Percentiles rank a stretch among this genome's conserved stretches.
Evolutionary conservation across 2,888 invertebrate species (phyloP).

Genomic region (Agonopterix alstromeriana): DNA sequence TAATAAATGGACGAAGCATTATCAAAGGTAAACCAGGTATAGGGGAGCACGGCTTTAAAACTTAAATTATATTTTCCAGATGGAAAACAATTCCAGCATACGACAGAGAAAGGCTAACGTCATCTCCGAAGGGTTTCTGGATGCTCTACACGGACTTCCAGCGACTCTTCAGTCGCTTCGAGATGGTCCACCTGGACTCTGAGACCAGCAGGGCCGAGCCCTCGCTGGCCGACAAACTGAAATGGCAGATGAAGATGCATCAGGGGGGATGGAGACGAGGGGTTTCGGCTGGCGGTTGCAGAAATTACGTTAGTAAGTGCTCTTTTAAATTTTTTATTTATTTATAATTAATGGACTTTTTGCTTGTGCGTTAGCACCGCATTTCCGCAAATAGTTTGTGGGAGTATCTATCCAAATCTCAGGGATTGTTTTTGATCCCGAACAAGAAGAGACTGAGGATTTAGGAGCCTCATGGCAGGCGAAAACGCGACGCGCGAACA

Average conservation of each 20-base stretch:
- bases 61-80: constrained; percentile 19
- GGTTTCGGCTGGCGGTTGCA: constrained; percentile 92
- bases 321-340: too few relatives aligned
- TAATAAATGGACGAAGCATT: too few relatives aligned
- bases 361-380: too few relatives aligned
- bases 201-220: constrained; percentile 92
- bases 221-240: constrained; percentile 82
- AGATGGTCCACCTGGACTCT: constrained; percentile 90
- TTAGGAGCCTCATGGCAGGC: too few relatives aligned
- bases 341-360: too few relatives aligned
- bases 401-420: too few relatives aligned
- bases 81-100: constrained; percentile 87
- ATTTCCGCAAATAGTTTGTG: too few relatives aligned
- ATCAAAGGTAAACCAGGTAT: too few relatives aligned
- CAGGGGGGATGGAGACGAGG: constrained; percentile 92
- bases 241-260: constrained; percentile 92
- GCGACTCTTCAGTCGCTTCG: constrained; percentile 87
- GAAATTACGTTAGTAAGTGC: constrained; percentile 85
- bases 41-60: too few relatives aligned
- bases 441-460: too few relatives aligned
- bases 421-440: too few relatives aligned
- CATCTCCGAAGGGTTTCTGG: constrained; percentile 86
- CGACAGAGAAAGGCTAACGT: constrained; percentile 83
- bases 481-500: too few relatives aligned
- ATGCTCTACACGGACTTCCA: constrained; percentile 90